These are phyloP conservation scores for Orthosia gracilis DNA, from an alignment of 2,888 invertebrate genomes.

Conservation along the genomic window DNA sequence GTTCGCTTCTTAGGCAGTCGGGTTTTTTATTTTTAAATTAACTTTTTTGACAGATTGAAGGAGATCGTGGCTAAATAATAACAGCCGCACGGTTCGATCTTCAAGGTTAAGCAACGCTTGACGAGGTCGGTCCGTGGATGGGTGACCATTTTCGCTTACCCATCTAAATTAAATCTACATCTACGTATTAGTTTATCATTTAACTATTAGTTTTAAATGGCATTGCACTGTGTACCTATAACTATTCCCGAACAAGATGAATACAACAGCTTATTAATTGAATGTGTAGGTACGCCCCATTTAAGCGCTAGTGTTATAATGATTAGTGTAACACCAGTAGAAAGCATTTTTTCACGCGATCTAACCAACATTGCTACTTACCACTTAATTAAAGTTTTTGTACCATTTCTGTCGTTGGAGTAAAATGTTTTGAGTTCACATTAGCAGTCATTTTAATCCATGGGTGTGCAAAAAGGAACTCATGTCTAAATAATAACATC, in stretches of 20 bases:
- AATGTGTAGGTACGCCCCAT: constrained; percentile 2
- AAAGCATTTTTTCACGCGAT: constrained; percentile 41
- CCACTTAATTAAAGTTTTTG: constrained; percentile 15
- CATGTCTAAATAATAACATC: no score
- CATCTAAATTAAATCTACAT: background rate
- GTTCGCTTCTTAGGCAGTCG: no score
- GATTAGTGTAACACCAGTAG: constrained; percentile 8
- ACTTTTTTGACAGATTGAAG: no score
- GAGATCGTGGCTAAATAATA: no score
- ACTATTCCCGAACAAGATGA: background rate
- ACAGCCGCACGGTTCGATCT: no score
- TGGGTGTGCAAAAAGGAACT: no score
- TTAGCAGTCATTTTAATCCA: background rate
- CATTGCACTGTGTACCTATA: background rate
- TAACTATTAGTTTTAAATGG: no score
- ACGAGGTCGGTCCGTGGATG: no score
- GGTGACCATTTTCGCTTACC: no score
- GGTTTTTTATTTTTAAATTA: no score
- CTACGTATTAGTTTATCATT: background rate
- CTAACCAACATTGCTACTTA: background rate
- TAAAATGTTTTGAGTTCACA: constrained; percentile 11
- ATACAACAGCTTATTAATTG: constrained; percentile 2
- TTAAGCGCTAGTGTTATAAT: constrained; percentile 6
- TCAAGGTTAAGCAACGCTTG: no score
- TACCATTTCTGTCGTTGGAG: constrained; percentile 1